Percentiles rank a stretch among this genome's conserved stretches.
These are phyloP conservation scores for Microcebus ravelobensis DNA, from an alignment of 2,113 vertebrate species.

Conservation along the genomic window DNA sequence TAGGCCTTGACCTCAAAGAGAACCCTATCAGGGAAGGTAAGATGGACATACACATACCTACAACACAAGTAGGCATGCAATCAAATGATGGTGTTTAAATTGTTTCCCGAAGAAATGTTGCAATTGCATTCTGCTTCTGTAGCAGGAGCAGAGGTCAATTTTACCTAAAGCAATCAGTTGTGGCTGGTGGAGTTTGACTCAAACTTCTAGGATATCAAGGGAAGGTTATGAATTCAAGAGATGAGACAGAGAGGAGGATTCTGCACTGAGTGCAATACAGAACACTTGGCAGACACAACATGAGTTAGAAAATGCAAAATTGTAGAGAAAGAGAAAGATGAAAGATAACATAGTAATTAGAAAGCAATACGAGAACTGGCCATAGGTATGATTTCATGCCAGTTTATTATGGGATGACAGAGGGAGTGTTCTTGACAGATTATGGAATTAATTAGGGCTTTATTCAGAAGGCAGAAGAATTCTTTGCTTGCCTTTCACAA, in stretches of 20 bases:
- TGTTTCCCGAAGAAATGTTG: neutral
- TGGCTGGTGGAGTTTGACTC: neutral
- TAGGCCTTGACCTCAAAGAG: neutral
- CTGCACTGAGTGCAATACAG: fast-evolving
- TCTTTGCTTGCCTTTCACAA: neutral
- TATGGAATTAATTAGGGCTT: neutral
- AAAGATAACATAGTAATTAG: neutral
- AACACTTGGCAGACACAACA: neutral
- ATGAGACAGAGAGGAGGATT: too few species aligned
- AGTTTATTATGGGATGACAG: too few species aligned
- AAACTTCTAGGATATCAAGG: neutral
- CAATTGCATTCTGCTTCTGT: neutral
- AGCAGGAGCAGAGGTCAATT: neutral
- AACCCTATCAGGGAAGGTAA: neutral
- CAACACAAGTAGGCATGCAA: neutral
- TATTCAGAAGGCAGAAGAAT: neutral
- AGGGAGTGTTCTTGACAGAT: too few species aligned
- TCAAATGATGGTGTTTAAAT: neutral
- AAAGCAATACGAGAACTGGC: neutral
- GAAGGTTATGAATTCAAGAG: neutral
- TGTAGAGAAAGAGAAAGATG: neutral
- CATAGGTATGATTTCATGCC: neutral
- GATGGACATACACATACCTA: too few species aligned
- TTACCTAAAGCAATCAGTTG: neutral
- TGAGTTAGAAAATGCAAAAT: neutral